Conservation (phyloP, 2,888 invertebrate species). For the Aphrophora alni region DNA sequence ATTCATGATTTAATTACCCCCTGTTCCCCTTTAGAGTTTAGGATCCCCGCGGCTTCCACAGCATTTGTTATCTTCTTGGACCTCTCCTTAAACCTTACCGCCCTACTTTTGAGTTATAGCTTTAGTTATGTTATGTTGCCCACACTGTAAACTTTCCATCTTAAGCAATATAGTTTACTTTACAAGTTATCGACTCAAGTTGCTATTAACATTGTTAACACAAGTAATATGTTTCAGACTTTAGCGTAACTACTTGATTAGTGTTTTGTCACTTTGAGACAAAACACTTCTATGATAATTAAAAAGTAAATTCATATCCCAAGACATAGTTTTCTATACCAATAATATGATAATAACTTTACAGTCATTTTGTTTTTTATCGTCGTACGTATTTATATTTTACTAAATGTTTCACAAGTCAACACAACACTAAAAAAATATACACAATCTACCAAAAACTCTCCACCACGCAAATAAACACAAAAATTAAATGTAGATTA, state of each 20-base stretch:
- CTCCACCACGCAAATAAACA: too few relatives aligned
- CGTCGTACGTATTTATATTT: too few relatives aligned
- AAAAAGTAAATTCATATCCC: too few relatives aligned
- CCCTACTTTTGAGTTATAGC: constrained; percentile 2
- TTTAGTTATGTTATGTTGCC: constrained; percentile 1
- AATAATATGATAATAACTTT: too few relatives aligned
- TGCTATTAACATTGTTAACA: not conserved
- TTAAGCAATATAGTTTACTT: not conserved
- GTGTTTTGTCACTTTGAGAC: not conserved
- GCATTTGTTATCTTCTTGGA: constrained; percentile 1
- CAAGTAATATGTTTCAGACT: too few relatives aligned
- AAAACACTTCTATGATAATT: too few relatives aligned
- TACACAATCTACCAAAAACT: too few relatives aligned
- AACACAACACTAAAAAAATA: too few relatives aligned
- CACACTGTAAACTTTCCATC: not conserved
- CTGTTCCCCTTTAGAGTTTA: not conserved
- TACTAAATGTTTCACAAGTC: too few relatives aligned
- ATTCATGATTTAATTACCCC: constrained; percentile 37
- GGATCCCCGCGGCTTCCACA: not conserved
- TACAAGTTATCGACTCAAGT: not conserved
- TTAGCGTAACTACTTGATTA: not conserved
- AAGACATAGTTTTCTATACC: too few relatives aligned
- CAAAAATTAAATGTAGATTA: too few relatives aligned
- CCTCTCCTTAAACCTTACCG: not conserved
- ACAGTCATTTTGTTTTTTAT: too few relatives aligned